These are phyloP conservation scores for Aix galericulata DNA, from an alignment of 2,113 vertebrate genomes.

Conservation along the genomic window DNA sequence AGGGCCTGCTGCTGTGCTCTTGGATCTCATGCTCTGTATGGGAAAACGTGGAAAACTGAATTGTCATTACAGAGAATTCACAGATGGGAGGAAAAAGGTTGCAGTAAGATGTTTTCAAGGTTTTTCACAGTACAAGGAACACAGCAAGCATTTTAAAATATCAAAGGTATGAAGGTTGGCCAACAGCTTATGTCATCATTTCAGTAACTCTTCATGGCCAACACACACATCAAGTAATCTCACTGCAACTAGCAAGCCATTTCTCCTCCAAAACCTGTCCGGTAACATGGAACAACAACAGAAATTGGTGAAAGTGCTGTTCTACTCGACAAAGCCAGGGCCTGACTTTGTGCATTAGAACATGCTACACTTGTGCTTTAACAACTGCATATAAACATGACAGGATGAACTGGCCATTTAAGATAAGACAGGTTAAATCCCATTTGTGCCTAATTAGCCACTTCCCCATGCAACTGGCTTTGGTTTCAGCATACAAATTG, in stretches of 20 bases:
- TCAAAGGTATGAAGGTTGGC: background rate
- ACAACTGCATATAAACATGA: background rate
- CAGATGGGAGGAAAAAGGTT: background rate
- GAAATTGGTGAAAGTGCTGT: background rate
- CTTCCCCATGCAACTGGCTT: conserved; percentile 24
- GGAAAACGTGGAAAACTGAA: no score
- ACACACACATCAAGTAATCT: background rate
- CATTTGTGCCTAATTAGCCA: conserved; percentile 40
- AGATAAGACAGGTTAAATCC: conserved; percentile 52
- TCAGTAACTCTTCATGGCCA: background rate
- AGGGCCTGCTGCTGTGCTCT: background rate
- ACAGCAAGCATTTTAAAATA: background rate
- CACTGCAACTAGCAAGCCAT: background rate
- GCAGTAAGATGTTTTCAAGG: no score
- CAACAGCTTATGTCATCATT: background rate
- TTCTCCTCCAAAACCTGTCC: background rate
- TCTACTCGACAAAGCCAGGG: background rate
- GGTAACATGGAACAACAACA: background rate
- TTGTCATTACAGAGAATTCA: background rate
- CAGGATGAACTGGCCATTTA: conserved; percentile 50
- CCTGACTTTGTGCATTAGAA: background rate
- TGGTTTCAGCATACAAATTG: background rate
- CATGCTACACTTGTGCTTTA: background rate
- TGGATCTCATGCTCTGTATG: background rate
- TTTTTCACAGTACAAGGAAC: background rate